Base-by-base conservation (phyloP, 2,113 vertebrate species). In the Diadophis punctatus region DNA sequence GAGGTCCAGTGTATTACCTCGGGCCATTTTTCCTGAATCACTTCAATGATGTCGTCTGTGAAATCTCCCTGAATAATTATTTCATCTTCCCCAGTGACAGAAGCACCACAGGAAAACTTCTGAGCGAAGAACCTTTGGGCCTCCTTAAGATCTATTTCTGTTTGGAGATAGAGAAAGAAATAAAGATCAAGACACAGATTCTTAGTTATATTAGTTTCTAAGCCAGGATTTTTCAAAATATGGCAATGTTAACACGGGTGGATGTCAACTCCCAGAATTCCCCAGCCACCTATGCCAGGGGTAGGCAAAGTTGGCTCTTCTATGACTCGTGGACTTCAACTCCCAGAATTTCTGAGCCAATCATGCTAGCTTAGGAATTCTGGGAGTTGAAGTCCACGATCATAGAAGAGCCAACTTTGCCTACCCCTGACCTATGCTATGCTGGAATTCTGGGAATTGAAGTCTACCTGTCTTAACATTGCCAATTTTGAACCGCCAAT, bases 1-100 rank as follows among this genome's bases (percentile, higher is more conserved):
- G 3, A 53, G 56, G 49, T 7, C 22, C 30, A 6, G 49, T 0
- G 34, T 58, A 14, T 80, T 95, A 99, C 99, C 98, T 99, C 99
- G 87, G 99, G 98, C 99, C 99, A 99, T 96, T 99, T 99, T 96
- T 99, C 99, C 96, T 99, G 99, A 97, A 99, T 99, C 85, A 99
- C 99, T 84, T 99, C 99, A 8, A 99, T 99, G 23, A 99, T 99
- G 97, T 99, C 99, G 84, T 99, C 99, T 96, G 99, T 99, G 94
- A 99, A 99, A 96, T 99, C 99, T 96, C 99, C 99, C 98, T 99
- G 99, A 98, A 99, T 99, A 97, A 99, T 99, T 94, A 99, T 99
- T 97, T 99, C 99, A 53, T 99, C 99, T 96, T 99, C 99, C 63
- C 98, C 99, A 86, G 99, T 99, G 92, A 99, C 99, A 27, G 99